Evolutionary conservation across 2,888 invertebrate genomes (phyloP).

Genomic region (Scaptomyza polygonia): DNA sequence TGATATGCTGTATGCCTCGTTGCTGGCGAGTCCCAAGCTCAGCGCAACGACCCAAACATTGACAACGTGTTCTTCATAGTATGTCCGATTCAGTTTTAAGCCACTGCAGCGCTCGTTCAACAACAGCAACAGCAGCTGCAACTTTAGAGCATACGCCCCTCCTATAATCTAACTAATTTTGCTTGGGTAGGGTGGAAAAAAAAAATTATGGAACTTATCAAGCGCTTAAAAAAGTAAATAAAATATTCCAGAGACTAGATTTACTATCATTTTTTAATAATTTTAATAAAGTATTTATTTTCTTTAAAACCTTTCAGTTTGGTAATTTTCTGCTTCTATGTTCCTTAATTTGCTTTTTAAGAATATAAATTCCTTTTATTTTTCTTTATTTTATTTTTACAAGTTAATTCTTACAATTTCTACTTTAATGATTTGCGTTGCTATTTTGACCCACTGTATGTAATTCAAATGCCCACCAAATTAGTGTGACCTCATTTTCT

Average conservation of each 20-base stretch:
- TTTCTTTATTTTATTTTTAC: neutral
- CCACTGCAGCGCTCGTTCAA: constrained; percentile 53
- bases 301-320: too few relatives aligned
- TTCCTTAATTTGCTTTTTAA: too few relatives aligned
- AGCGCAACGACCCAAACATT: constrained; percentile 56
- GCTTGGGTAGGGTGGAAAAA: constrained; percentile 33
- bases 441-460: constrained; percentile 22
- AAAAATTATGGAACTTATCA: constrained; percentile 16
- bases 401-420: neutral
- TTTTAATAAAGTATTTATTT: too few relatives aligned
- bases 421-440: neutral
- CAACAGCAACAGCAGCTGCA: constrained; percentile 35
- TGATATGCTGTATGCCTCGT: constrained; percentile 68
- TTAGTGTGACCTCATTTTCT: constrained; percentile 66
- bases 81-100: constrained; percentile 42
- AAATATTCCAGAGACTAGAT: too few relatives aligned
- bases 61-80: constrained; percentile 37
- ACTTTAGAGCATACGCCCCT: constrained; percentile 35
- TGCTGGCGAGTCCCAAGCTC: constrained; percentile 36
- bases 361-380: neutral
- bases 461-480: constrained; percentile 59
- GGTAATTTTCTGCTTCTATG: too few relatives aligned
- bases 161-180: constrained; percentile 65
- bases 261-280: too few relatives aligned
- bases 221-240: neutral